Base-by-base conservation (phyloP, 35 echinoderm and acorn worm genomes). In the Anneissia japonica region DNA sequence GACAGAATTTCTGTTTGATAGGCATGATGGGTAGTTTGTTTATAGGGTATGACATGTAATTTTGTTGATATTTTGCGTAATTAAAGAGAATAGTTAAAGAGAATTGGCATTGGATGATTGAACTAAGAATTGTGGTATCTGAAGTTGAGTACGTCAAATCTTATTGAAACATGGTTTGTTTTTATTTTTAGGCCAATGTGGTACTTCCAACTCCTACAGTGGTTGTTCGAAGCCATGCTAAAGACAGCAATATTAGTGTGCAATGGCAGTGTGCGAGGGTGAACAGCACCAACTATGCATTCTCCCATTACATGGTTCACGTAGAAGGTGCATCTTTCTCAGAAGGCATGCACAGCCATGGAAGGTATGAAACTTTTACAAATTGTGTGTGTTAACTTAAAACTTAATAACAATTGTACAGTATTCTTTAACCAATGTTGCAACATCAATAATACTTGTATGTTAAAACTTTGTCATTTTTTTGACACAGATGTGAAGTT, bases 281-380 rank as follows among this genome's bases (percentile, higher is more conserved):
- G 7, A 37, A 26, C 35, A 81, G 79, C 28, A 32, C 35, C 35
- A 81, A 35, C 32, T 85, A 79, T 38, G 32, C 35, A 32, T 79
- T 86, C 32, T 87, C 89, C 35, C 92, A 93, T 72, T 93, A 86
- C 81, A 73, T 86, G 76, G 87, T 93, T 36, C 81, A 79, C 77
- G 56, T 93, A 19, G 87, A 73, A 31, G 92, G 92, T 30, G 89
- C n/a, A 4, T 30, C 85, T 2, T 64, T 64, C 37, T 89, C 37
- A 16, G 14, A 77, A 30, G 84, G 86, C 75, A 78, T 81, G 0
- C 79, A 81, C 3, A 81, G 79, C 37, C 79, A 81, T 40, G 38
- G 38, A 38, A 81, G 79, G 79, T 81, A 37, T 23, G 33, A 34
- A 4, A 9, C 23, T 10, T 75, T 75, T n/a, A n/a, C n/a, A n/a